A percentile compares a stretch with the other conserved stretches of the same genome.
phyloP scores from a whole-genome alignment of 2,113 vertebrate species.

The Bombycilla garrulus region DNA sequence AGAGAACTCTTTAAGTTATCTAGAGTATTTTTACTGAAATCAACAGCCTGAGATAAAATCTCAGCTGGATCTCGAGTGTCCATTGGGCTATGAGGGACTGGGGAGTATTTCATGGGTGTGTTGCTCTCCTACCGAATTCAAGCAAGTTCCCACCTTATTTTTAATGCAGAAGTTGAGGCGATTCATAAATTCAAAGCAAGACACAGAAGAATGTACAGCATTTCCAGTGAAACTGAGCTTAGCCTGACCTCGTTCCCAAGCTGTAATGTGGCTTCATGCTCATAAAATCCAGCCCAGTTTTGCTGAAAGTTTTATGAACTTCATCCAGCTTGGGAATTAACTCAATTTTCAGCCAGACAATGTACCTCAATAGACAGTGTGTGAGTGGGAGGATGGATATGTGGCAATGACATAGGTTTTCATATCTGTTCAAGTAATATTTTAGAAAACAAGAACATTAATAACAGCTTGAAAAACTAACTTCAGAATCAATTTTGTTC shows the following conservation, averaged over 20 bases:
- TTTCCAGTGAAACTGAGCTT: not conserved
- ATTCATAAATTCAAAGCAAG: not conserved
- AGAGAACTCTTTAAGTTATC: not conserved
- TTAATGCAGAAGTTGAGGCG: not conserved
- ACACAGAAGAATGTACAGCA: not conserved
- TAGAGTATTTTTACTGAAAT: not conserved
- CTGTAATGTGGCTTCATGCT: not conserved
- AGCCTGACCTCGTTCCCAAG: not conserved
- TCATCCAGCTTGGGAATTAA: not conserved
- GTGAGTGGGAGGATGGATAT: not conserved
- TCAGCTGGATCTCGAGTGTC: accelerated
- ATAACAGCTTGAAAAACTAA: slow-evolving; percentile 13
- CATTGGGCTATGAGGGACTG: not conserved
- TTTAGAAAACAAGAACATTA: slow-evolving; percentile 18
- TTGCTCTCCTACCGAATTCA: not conserved
- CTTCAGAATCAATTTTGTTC: not conserved
- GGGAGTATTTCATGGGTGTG: not conserved
- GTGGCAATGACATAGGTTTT: not conserved
- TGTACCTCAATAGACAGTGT: not conserved
- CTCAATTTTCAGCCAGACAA: slow-evolving; percentile 18
- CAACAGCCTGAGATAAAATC: not conserved
- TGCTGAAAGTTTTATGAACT: slow-evolving; percentile 4
- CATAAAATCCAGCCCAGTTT: slow-evolving; percentile 1
- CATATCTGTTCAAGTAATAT: not conserved
- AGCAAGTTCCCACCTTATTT: not conserved